These are phyloP conservation scores for Muscicapa comitata DNA, from an alignment of 2,797 vertebrate genomes.

Conservation along the genomic window DNA sequence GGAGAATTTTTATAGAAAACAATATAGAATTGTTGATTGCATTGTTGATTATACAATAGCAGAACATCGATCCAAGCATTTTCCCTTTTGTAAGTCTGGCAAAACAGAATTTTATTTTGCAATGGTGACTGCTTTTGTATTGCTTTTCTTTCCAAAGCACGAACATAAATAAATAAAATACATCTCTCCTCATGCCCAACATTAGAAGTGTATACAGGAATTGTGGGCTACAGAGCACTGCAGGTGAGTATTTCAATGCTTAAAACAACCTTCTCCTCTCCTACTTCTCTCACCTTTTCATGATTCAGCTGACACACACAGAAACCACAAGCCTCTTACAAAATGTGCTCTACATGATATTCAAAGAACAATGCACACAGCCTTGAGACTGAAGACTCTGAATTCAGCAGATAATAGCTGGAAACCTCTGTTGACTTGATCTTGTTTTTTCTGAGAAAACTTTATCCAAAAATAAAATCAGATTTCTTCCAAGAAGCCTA, in stretches of 20 bases:
- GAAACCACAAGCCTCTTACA: not conserved
- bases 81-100: not conserved
- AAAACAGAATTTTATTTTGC: not conserved
- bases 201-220: not conserved
- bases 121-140: not conserved
- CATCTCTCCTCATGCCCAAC: not conserved
- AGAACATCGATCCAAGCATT: not conserved
- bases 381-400: not conserved
- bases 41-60: not conserved
- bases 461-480: not conserved
- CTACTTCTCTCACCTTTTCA: not conserved
- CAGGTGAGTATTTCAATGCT: not conserved
- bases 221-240: not conserved
- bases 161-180: not conserved
- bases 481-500: not conserved
- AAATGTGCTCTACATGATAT: not conserved
- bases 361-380: not conserved
- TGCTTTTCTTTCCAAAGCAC: not conserved
- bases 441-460: not conserved
- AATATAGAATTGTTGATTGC: not conserved
- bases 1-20: not conserved
- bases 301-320: not conserved
- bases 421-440: not conserved
- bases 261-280: not conserved
- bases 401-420: not conserved